Evolutionary conservation across 2,113 vertebrate species (phyloP).

Genomic region (Dermatemys mawii): DNA sequence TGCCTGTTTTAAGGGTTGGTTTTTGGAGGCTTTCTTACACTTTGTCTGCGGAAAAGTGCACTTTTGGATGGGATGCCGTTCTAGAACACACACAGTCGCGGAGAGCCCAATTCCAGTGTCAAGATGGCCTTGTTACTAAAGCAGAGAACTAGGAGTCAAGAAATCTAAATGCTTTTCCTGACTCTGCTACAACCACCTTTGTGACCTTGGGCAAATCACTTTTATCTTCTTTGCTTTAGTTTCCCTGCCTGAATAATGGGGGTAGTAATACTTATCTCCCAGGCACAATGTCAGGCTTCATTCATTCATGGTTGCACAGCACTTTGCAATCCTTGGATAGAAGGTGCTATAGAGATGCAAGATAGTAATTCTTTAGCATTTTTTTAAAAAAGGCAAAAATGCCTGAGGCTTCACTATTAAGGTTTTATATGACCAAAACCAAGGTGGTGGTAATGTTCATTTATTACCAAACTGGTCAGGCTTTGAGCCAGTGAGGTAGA

Average conservation of each 20-base stretch:
- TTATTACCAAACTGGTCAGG: neutral
- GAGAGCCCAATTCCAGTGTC: neutral
- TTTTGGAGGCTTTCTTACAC: neutral
- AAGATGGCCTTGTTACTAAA: slow-evolving; percentile 26
- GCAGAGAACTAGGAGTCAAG: neutral
- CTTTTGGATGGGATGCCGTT: neutral
- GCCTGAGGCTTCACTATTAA: neutral
- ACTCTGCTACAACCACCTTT: neutral
- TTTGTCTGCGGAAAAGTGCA: neutral
- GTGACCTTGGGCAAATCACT: neutral
- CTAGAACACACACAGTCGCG: neutral
- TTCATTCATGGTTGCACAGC: neutral
- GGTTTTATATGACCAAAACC: neutral
- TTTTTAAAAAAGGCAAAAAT: neutral
- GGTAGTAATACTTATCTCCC: neutral
- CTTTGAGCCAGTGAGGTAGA: slow-evolving; percentile 32
- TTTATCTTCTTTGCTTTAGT: neutral
- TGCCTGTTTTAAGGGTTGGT: neutral
- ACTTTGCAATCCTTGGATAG: neutral
- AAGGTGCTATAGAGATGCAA: neutral
- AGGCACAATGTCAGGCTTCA: neutral
- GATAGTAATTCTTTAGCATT: neutral
- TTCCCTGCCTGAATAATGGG: neutral
- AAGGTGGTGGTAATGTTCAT: neutral
- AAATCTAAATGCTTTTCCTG: neutral